These are phyloP conservation scores for Monodelphis domestica DNA, from an alignment of 2,797 vertebrate genomes.

Conservation along the genomic window DNA sequence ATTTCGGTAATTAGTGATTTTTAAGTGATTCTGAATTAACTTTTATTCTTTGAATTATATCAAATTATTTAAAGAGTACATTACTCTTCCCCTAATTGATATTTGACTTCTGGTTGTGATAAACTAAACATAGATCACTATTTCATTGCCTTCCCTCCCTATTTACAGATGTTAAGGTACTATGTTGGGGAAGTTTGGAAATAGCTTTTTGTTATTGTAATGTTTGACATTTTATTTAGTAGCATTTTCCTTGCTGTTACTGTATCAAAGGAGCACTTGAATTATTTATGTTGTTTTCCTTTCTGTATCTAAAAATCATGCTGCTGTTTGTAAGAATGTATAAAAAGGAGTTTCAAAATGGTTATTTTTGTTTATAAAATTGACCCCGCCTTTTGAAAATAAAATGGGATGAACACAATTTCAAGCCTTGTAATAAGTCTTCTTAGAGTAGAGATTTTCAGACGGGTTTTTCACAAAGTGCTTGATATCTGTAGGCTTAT, in stretches of 20 bases:
- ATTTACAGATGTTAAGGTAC: conserved; percentile 46
- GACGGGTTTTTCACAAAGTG: conserved; percentile 54
- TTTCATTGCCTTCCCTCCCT: conserved; percentile 53
- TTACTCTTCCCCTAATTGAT: not conserved
- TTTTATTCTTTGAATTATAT: not conserved
- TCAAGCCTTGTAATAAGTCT: conserved; percentile 76
- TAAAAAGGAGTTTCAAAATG: conserved; percentile 69
- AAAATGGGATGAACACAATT: conserved; percentile 75
- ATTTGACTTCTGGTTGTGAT: conserved; percentile 20
- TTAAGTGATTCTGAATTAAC: not conserved
- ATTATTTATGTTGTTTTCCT: conserved; percentile 67
- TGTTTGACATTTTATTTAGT: conserved; percentile 66
- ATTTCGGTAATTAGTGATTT: not conserved
- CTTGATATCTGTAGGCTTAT: conserved; percentile 9
- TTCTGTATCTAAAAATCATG: conserved; percentile 77
- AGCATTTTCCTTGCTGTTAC: conserved; percentile 64
- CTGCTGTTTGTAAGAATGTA: conserved; percentile 73
- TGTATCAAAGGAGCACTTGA: conserved; percentile 69
- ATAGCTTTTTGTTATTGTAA: conserved; percentile 61
- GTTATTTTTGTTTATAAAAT: conserved; percentile 66
- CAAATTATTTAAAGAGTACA: not conserved
- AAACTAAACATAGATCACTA: conserved; percentile 33
- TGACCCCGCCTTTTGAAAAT: conserved; percentile 73
- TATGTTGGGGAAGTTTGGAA: conserved; percentile 1
- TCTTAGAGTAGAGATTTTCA: conserved; percentile 61